These are phyloP conservation scores for Glossophaga mutica DNA, from an alignment of 2,797 vertebrate species.

Conservation along the genomic window DNA sequence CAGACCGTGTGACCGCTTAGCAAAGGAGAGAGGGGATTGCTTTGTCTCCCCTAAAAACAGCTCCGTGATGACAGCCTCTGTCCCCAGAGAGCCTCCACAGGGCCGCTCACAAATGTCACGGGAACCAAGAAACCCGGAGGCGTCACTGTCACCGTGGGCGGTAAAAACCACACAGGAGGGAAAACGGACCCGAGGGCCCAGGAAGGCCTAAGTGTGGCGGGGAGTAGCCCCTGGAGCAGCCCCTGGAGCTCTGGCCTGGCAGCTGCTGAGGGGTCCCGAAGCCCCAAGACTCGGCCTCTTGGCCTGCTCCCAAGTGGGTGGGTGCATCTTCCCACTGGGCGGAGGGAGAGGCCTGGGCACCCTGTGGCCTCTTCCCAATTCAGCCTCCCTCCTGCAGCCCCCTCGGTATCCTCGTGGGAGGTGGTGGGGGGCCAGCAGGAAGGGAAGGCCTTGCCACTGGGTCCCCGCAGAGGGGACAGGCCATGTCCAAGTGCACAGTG, in stretches of 20 bases:
- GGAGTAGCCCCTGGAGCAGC: background rate
- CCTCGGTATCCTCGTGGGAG: rapidly evolving
- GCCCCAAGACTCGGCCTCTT: background rate
- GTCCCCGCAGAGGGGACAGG: background rate
- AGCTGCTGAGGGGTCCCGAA: background rate
- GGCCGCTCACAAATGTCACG: background rate
- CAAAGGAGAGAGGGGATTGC: background rate
- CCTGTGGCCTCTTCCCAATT: background rate
- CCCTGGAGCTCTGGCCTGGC: too few relatives aligned
- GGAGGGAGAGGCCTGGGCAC: background rate
- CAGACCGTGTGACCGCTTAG: rapidly evolving
- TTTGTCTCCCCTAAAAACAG: background rate
- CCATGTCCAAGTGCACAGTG: background rate
- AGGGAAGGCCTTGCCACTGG: background rate
- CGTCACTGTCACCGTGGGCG: background rate
- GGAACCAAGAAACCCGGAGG: background rate
- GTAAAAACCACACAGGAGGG: background rate
- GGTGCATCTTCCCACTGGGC: background rate
- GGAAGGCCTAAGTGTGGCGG: background rate
- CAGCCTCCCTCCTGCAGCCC: background rate
- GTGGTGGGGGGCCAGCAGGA: background rate
- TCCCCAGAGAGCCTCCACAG: background rate
- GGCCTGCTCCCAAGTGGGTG: background rate
- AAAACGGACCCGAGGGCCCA: background rate
- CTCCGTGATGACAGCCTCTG: background rate